Evolutionary conservation across 2,888 invertebrate genomes (phyloP).

Genomic region (Glomeris marginata): DNA sequence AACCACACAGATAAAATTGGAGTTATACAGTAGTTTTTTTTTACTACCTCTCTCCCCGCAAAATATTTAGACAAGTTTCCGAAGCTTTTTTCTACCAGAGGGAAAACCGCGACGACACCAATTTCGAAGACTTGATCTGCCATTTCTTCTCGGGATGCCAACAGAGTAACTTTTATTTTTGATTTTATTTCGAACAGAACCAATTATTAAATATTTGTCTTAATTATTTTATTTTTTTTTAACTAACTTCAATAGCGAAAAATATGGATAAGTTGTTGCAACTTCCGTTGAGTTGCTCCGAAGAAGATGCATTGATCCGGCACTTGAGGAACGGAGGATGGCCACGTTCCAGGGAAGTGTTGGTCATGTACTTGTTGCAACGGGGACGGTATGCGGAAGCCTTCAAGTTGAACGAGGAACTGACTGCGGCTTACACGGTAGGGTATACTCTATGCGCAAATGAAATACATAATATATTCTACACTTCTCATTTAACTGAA

Average conservation of each 20-base stretch:
- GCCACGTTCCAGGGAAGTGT: constrained; percentile 44
- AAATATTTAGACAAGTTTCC: constrained; percentile 38
- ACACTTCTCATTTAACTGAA: constrained; percentile 1
- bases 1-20: constrained; percentile 4
- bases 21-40: constrained; percentile 7
- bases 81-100: constrained; percentile 50
- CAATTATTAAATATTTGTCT: constrained; percentile 1
- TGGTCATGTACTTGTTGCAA: constrained; percentile 53
- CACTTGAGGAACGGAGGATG: constrained; percentile 44
- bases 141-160: constrained; percentile 41
- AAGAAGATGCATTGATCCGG: constrained; percentile 50
- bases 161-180: constrained; percentile 35
- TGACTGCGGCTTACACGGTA: constrained; percentile 24
- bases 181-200: neutral
- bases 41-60: constrained; percentile 9
- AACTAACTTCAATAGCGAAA: constrained; percentile 12
- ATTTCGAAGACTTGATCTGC: constrained; percentile 37
- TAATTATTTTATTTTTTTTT: neutral
- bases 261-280: constrained; percentile 43
- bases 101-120: constrained; percentile 37
- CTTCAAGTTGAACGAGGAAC: constrained; percentile 30
- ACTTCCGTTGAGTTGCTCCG: constrained; percentile 42
- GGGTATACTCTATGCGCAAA: constrained; percentile 7
- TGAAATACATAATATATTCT: neutral
- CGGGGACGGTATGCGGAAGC: constrained; percentile 33